Percentiles rank a stretch among this genome's conserved stretches.
These are phyloP conservation scores for Microcebus griseorufus DNA, from an alignment of 2,113 vertebrate species.

Conservation along the genomic window DNA sequence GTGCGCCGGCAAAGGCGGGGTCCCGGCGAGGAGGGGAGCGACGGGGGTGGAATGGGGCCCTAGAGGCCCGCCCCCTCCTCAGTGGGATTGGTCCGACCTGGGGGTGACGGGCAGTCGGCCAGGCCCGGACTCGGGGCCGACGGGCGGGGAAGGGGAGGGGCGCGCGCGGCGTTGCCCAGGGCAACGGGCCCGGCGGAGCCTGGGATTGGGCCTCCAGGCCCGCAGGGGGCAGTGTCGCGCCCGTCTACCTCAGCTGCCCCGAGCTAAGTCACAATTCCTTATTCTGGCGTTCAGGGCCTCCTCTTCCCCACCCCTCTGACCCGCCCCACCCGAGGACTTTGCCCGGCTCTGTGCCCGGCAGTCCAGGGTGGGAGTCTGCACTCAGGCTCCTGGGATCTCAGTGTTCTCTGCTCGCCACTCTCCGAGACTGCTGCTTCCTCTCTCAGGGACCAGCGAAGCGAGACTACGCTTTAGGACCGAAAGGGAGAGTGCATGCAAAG, in stretches of 20 bases:
- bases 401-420: not conserved
- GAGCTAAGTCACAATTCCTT: constrained; percentile 58
- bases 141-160: constrained; percentile 46
- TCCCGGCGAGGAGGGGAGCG: not conserved
- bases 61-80: constrained; percentile 49
- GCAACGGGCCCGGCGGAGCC: constrained; percentile 44
- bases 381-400: not conserved
- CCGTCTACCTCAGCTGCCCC: accelerated
- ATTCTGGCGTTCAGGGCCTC: constrained; percentile 17
- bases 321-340: not conserved
- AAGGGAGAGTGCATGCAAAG: not conserved
- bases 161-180: constrained; percentile 61
- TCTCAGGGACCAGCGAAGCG: not conserved
- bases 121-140: not conserved
- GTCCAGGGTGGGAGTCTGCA: accelerated
- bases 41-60: constrained; percentile 34
- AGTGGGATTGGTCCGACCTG: constrained; percentile 36
- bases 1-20: constrained; percentile 54
- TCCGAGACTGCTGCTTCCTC: not conserved
- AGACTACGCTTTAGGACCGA: not conserved
- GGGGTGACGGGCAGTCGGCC: constrained; percentile 22
- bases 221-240: constrained; percentile 58
- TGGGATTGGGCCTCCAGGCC: constrained; percentile 62
- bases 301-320: no score
- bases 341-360: accelerated